Evolutionary conservation across 2,888 invertebrate genomes (phyloP).

Genomic region (Rhagonycha fulva): DNA sequence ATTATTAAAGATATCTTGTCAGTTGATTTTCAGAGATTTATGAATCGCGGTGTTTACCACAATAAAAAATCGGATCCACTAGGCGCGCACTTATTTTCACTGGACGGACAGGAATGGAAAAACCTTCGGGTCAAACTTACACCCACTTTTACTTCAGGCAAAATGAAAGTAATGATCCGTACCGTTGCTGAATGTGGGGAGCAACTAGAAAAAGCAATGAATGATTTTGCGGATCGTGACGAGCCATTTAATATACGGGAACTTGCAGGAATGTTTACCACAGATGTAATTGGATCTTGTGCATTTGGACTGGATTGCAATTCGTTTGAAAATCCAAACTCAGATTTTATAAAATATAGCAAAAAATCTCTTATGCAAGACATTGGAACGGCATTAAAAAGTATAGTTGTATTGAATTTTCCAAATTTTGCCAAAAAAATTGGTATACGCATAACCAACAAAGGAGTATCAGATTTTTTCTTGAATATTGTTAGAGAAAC

Average conservation of each 20-base stretch:
- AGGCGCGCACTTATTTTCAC: slow-evolving; percentile 39
- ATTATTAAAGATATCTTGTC: slow-evolving; percentile 46
- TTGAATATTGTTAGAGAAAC: background rate
- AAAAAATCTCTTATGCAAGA: slow-evolving; percentile 19
- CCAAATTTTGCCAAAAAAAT: slow-evolving; percentile 48
- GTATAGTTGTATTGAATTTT: slow-evolving; percentile 50
- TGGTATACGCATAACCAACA: slow-evolving; percentile 31
- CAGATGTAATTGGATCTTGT: slow-evolving; percentile 60
- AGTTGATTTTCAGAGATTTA: slow-evolving; percentile 49
- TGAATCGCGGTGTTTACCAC: slow-evolving; percentile 43
- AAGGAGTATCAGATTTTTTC: background rate
- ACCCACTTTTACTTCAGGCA: slow-evolving; percentile 55
- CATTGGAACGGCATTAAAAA: slow-evolving; percentile 42
- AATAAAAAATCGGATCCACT: slow-evolving; percentile 46
- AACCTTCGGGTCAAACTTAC: slow-evolving; percentile 51
- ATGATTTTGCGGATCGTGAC: slow-evolving; percentile 28
- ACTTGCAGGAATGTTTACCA: slow-evolving; percentile 54
- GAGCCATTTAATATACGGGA: slow-evolving; percentile 53
- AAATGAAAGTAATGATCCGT: slow-evolving; percentile 54
- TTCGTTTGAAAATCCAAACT: slow-evolving; percentile 56
- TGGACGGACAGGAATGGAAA: slow-evolving; percentile 53
- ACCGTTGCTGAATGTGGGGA: slow-evolving; percentile 43
- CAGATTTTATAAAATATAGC: slow-evolving; percentile 50
- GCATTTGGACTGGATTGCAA: slow-evolving; percentile 63
- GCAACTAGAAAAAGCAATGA: slow-evolving; percentile 40